Conservation (phyloP, 2,797 vertebrate genomes). For the Propithecus perrieri region DNA sequence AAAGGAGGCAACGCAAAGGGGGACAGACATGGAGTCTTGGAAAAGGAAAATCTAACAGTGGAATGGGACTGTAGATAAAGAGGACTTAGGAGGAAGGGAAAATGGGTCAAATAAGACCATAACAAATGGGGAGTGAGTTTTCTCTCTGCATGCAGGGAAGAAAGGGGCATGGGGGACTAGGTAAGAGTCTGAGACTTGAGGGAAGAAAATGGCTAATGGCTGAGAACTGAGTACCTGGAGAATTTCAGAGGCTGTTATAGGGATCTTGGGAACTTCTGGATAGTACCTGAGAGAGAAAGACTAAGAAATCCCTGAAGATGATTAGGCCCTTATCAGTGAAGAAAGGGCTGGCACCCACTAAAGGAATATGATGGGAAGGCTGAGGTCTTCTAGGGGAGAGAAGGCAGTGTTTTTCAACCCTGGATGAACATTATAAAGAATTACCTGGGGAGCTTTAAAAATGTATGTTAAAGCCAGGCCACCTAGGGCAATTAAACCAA, state of each 20-base stretch:
- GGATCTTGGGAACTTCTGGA: not conserved
- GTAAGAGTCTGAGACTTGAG: conserved; percentile 1
- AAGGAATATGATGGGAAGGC: not conserved
- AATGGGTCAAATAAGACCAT: not conserved
- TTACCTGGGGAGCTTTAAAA: conserved; percentile 18
- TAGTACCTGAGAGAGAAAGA: conserved; percentile 1
- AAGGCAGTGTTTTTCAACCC: not conserved
- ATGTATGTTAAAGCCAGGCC: not conserved
- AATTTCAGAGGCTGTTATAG: not conserved
- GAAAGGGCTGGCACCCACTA: not conserved
- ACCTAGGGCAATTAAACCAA: not conserved
- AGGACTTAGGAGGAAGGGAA: not conserved
- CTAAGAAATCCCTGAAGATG: conserved; percentile 5
- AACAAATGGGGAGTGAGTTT: not conserved
- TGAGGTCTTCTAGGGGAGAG: not conserved
- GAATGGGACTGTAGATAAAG: not conserved
- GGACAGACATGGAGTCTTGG: not conserved
- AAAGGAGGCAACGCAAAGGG: not conserved
- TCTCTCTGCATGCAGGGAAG: not conserved
- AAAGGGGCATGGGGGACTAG: not conserved
- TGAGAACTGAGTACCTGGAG: not conserved
- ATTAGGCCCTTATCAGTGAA: not conserved
- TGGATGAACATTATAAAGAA: not conserved
- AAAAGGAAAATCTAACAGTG: conserved; percentile 29
- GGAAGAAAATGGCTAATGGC: conserved; percentile 4